A percentile compares a stretch with the other conserved stretches of the same genome.
Conservation (phyloP, 2,797 vertebrate genomes). For the Gymnothorax reevesii region DNA sequence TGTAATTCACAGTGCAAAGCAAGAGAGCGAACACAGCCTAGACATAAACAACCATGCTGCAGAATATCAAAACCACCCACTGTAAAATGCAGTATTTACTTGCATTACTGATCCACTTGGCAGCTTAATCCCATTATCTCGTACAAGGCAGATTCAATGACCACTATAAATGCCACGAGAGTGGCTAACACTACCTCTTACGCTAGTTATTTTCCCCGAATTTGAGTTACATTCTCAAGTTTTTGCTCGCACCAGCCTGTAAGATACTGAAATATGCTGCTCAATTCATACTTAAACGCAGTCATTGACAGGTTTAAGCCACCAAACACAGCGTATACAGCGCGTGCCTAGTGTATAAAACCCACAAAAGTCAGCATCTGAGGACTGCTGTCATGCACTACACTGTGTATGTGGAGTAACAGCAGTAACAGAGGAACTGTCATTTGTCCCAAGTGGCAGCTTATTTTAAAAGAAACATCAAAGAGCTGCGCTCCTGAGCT, state of each 20-base stretch:
- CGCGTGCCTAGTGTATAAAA: not conserved
- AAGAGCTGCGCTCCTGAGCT: not conserved
- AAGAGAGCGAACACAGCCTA: not conserved
- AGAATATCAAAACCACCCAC: not conserved
- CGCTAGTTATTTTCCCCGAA: constrained; percentile 21
- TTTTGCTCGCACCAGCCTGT: constrained; percentile 20
- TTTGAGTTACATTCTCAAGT: constrained; percentile 61
- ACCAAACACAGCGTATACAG: not conserved
- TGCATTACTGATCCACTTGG: not conserved
- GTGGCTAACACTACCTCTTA: too few relatives aligned
- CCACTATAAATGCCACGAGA: not conserved
- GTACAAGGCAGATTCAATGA: not conserved
- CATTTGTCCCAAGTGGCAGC: not conserved
- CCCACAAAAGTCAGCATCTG: too few relatives aligned
- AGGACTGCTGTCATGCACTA: not conserved
- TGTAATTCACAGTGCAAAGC: not conserved
- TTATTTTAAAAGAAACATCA: not conserved
- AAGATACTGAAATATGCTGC: not conserved
- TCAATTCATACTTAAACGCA: not conserved
- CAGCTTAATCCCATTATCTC: not conserved
- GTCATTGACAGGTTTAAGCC: not conserved
- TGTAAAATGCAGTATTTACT: not conserved
- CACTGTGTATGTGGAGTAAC: not conserved
- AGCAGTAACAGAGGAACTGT: not conserved
- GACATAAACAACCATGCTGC: not conserved